Conservation (phyloP, 1,140 invertebrate species). For the Bombyx mandarina region DNA sequence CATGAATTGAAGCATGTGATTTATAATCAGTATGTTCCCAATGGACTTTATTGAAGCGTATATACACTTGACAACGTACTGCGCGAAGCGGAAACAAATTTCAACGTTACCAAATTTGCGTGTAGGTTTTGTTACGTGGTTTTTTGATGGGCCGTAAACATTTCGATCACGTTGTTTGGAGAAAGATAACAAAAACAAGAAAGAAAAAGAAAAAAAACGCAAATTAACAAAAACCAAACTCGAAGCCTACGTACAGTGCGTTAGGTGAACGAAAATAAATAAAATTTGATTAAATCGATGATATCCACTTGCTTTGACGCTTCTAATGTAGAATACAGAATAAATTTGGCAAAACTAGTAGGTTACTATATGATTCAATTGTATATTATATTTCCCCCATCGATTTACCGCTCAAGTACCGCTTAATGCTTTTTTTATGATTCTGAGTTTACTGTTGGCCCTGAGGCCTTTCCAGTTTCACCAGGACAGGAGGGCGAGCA, state of each 20-base stretch:
- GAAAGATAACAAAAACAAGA: constrained; percentile 20
- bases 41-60: constrained; percentile 99
- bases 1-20: constrained; percentile 99
- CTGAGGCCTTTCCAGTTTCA: too few species aligned
- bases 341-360: too few species aligned
- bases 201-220: constrained; percentile 38
- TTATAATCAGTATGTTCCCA: constrained; percentile 98
- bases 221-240: constrained; percentile 27
- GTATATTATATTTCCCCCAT: too few species aligned
- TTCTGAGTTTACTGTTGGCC: too few species aligned
- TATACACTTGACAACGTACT: constrained; percentile 99
- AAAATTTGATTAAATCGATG: too few species aligned
- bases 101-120: constrained; percentile 45
- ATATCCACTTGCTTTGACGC: too few species aligned
- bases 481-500: too few species aligned
- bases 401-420: too few species aligned
- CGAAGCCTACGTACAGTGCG: constrained; percentile 37
- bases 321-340: too few species aligned
- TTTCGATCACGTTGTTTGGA: constrained; percentile 31
- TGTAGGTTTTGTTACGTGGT: constrained; percentile 10
- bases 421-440: too few species aligned
- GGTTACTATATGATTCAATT: too few species aligned
- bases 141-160: constrained; percentile 18
- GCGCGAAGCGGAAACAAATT: constrained; percentile 33
- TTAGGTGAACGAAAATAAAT: constrained; percentile 17